Evolutionary conservation across 2,797 vertebrate genomes (phyloP), one percentile per base, ranked within the genome.

Genomic region (Tarsius wallacei): DNA sequence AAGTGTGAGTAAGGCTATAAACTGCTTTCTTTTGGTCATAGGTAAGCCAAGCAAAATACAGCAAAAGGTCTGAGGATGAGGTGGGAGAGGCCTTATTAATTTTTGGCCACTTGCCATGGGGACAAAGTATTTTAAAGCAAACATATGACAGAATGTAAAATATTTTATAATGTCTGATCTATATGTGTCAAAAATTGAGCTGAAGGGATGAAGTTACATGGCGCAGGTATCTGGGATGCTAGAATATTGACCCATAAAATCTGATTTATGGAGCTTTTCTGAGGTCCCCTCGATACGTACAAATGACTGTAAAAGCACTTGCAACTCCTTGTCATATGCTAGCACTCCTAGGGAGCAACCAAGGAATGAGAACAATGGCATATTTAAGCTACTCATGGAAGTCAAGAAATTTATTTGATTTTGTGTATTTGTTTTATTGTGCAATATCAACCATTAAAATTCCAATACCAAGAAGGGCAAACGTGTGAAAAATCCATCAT

Each of bases 81-180:
- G 24, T 36, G 16, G 33, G 24, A 93, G 95, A 88, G 55, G 13
- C 3, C 13, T 73, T 36, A 49, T 17, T 55, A 42, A 13, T 53
- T 93, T 91, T 80, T 64, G 57, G 22, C n/a, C 81, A 59, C 17
- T 22, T 71, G 47, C n/a, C 31, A 36, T 2, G 70, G 6, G 57
- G n/a, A 59, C n/a, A 55, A 90, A 94, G 36, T n/a, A 15, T 33
- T 91, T 81, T 51, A 95, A 81, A 90, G 19, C 66, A 73, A 86
- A 91, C 13, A 26, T 31, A 61, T 13, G 16, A 57, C 8, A 74
- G 70, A 68, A 33, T 55, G 1, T 53, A 59, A 73, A 47, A 64
- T 66, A 82, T 84, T 83, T 94, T 22, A 71, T 55, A 88, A 64
- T n/a, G n/a, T 53, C 26, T 91, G 42, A 68, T 51, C 28, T 90